Percentiles rank a stretch among this genome's conserved stretches.
phyloP scores from a whole-genome alignment of 2,888 invertebrate genomes.

The Erannis defoliaria region DNA sequence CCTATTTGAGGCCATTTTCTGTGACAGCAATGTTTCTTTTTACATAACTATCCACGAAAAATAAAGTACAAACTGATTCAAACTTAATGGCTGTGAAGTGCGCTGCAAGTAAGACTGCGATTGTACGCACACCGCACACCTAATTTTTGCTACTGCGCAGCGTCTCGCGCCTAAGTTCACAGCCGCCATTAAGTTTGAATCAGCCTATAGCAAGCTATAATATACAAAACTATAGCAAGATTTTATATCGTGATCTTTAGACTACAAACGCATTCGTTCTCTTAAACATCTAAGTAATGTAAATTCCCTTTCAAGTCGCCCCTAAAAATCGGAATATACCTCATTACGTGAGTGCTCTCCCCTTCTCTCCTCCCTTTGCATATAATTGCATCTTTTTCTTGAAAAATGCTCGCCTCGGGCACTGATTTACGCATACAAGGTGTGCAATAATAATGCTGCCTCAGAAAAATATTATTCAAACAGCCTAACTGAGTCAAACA shows the following conservation, averaged over 20 bases:
- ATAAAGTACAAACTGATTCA: too few relatives aligned
- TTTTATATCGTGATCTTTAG: constrained; percentile 8
- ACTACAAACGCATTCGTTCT: constrained; percentile 24
- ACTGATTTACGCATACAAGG: constrained; percentile 87
- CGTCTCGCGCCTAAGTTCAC: too few relatives aligned
- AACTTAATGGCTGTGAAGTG: too few relatives aligned
- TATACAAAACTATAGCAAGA: neutral
- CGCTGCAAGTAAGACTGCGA: too few relatives aligned
- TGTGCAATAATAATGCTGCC: constrained; percentile 84
- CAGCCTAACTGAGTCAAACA: constrained; percentile 46
- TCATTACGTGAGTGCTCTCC: constrained; percentile 66
- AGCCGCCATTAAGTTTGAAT: too few relatives aligned
- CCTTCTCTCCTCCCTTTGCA: constrained; percentile 73
- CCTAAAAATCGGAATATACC: constrained; percentile 59
- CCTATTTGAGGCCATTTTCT: neutral
- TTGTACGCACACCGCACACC: too few relatives aligned
- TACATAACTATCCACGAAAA: too few relatives aligned
- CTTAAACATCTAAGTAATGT: constrained; percentile 29
- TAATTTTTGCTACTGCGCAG: too few relatives aligned
- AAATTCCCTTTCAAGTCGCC: constrained; percentile 50
- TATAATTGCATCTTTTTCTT: constrained; percentile 85
- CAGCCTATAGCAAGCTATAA: neutral
- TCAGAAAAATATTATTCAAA: constrained; percentile 79
- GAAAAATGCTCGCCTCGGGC: constrained; percentile 81
- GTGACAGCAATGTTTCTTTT: neutral